Evolutionary conservation across 2,113 vertebrate genomes (phyloP), one percentile per base, ranked within the genome.

Genomic region (Oncorhynchus keta): DNA sequence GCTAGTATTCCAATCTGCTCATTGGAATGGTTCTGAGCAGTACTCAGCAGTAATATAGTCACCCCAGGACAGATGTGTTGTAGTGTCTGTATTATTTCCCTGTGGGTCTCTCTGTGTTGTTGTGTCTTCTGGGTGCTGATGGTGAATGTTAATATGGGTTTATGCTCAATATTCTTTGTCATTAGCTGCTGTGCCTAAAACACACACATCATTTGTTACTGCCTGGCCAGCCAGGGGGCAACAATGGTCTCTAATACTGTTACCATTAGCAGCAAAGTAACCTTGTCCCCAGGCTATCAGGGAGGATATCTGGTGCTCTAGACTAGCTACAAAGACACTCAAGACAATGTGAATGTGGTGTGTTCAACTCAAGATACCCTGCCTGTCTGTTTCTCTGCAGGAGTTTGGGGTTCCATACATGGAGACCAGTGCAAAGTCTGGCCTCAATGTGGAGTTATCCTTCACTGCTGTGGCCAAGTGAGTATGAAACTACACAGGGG

Each of bases 381-480:
- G 39, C 30, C 6, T 30, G 57, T 4, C 24, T 75, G 12, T 67
- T 30, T 6, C 13, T 5, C 7, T 81, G 12, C 91, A 98, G 97
- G 96, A 97, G 75, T 98, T 95, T 0, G 95, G 96, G 0, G 94
- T 98, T 79, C 97, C 97, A 59, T 98, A 96, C 82, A 97, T 98
- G 97, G 97, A 98, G 92, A 97, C 97, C 81, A 98, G 97, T 0
- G 96, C 96, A 71, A 96, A 95, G 88, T 95, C 92, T 0, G 97
- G 97, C 72, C 92, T 97, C 79, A 98, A 98, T 0, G 95, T 98
- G 14, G 97, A 98, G 48, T 81, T 98, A 83, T 96, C 96, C 0
- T 98, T 98, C 92, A 97, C 88, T 4, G 97, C 96, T 80, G 95
- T 97, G 0, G 97, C 96, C 4, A 97, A 96, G 97, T 98, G 83